phyloP scores from a whole-genome alignment of 2,888 invertebrate species.

The Argynnis bischoffii region DNA sequence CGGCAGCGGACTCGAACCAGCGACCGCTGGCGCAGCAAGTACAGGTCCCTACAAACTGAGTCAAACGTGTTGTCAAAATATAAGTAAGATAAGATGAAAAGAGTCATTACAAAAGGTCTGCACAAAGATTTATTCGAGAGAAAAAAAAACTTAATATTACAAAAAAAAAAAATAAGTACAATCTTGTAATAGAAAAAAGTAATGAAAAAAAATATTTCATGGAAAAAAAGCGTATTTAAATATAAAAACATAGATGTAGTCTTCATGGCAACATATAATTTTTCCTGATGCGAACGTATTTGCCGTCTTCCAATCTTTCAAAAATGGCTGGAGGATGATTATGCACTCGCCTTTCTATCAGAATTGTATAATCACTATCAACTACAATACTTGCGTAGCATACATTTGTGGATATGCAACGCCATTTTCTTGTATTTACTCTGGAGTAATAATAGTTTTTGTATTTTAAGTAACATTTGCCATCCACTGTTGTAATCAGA shows the following conservation, averaged over 20 bases:
- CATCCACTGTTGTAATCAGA: slow-evolving; percentile 20
- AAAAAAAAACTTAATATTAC: too few relatives aligned
- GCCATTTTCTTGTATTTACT: slow-evolving; percentile 50
- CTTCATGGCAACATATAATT: neutral
- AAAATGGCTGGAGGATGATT: slow-evolving; percentile 51
- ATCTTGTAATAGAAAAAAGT: too few relatives aligned
- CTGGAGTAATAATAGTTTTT: slow-evolving; percentile 41
- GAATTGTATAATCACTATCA: slow-evolving; percentile 49
- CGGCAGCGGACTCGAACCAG: too few relatives aligned
- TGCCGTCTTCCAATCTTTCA: slow-evolving; percentile 46
- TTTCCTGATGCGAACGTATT: slow-evolving; percentile 36
- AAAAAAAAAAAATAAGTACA: too few relatives aligned
- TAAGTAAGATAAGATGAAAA: neutral
- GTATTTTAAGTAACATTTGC: slow-evolving; percentile 22
- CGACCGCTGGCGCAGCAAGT: too few relatives aligned
- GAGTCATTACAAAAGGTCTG: neutral
- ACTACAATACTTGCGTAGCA: slow-evolving; percentile 53
- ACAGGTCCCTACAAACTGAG: too few relatives aligned
- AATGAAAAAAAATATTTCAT: too few relatives aligned
- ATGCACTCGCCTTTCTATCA: slow-evolving; percentile 52
- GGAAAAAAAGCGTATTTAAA: too few relatives aligned
- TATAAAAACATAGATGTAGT: too few relatives aligned
- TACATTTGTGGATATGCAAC: slow-evolving; percentile 58
- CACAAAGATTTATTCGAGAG: neutral
- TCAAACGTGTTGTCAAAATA: neutral